Percentiles rank a stretch among this genome's conserved stretches.
phyloP scores from a whole-genome alignment of 2,888 invertebrate species.

The Lampropteryx suffumata region DNA sequence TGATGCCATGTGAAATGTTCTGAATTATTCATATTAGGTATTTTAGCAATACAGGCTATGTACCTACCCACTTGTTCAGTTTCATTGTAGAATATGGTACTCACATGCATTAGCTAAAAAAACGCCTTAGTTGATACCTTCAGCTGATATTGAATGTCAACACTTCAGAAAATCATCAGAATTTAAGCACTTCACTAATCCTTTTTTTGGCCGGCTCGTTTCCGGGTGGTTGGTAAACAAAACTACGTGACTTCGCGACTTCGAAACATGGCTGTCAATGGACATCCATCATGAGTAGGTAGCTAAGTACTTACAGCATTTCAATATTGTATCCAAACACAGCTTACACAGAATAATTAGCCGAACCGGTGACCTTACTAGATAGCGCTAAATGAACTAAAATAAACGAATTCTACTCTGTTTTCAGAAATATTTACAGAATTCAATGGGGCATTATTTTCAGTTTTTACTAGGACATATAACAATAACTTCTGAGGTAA shows the following conservation, averaged over 20 bases:
- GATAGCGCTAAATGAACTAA: not conserved
- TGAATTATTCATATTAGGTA: too few relatives aligned
- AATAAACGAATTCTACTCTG: not conserved
- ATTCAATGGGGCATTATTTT: conserved; percentile 10
- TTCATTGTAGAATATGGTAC: not conserved
- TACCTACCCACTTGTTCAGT: too few relatives aligned
- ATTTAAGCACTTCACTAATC: conserved; percentile 5
- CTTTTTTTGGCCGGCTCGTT: conserved; percentile 14
- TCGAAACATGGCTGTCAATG: conserved; percentile 54
- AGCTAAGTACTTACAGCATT: too few relatives aligned
- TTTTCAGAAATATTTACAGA: conserved; percentile 21
- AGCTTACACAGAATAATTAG: not conserved
- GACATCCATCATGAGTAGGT: conserved; percentile 24
- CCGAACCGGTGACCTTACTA: not conserved
- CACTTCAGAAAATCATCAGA: not conserved
- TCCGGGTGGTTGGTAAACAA: conserved; percentile 36
- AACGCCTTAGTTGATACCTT: not conserved
- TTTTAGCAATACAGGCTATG: too few relatives aligned
- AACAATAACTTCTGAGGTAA: conserved; percentile 6
- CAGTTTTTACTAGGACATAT: conserved; percentile 9
- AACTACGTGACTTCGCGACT: conserved; percentile 58
- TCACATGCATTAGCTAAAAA: conserved; percentile 9
- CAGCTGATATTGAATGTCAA: conserved; percentile 7
- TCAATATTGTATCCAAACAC: not conserved
- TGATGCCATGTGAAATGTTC: too few relatives aligned